Conservation (phyloP, 1,140 invertebrate genomes). For the Anastrepha ludens region DNA sequence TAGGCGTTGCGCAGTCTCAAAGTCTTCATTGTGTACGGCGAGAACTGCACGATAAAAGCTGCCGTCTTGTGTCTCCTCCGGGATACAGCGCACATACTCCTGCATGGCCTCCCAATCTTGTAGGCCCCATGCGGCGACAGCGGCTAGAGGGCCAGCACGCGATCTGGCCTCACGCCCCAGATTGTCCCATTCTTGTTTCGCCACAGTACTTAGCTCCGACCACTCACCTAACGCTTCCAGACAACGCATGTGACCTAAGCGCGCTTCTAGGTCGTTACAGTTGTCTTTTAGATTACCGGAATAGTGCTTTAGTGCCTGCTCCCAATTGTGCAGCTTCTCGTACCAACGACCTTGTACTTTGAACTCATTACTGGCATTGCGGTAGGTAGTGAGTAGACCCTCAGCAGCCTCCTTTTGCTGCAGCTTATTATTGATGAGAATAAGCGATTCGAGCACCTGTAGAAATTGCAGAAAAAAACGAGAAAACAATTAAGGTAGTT, state of each 20-base stretch:
- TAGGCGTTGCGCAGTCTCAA: constrained; percentile 81
- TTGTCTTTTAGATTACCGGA: constrained; percentile 80
- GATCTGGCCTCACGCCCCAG: constrained; percentile 83
- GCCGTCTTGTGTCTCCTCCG: constrained; percentile 93
- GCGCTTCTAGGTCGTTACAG: constrained; percentile 84
- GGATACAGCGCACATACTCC: constrained; percentile 89
- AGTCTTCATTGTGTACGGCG: constrained; percentile 91
- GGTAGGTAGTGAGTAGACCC: constrained; percentile 91
- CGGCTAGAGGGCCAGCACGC: constrained; percentile 92
- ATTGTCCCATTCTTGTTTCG: constrained; percentile 84
- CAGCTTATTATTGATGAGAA: constrained; percentile 98
- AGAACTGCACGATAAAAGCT: constrained; percentile 97
- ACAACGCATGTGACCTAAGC: constrained; percentile 96
- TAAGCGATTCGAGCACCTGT: constrained; percentile 93
- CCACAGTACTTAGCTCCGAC: constrained; percentile 86
- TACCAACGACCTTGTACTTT: constrained; percentile 96
- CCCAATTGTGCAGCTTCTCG: constrained; percentile 99
- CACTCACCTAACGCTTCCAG: constrained; percentile 98
- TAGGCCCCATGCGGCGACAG: constrained; percentile 96
- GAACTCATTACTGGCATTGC: constrained; percentile 78
- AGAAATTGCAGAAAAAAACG: not conserved
- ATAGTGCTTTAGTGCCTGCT: constrained; percentile 94
- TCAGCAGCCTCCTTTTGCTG: constrained; percentile 98
- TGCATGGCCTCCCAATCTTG: constrained; percentile 95
- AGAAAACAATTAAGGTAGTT: not conserved